Percentiles rank a stretch among this genome's conserved stretches.
phyloP scores from a whole-genome alignment of 1,140 invertebrate genomes.

The Danaus melanippus region DNA sequence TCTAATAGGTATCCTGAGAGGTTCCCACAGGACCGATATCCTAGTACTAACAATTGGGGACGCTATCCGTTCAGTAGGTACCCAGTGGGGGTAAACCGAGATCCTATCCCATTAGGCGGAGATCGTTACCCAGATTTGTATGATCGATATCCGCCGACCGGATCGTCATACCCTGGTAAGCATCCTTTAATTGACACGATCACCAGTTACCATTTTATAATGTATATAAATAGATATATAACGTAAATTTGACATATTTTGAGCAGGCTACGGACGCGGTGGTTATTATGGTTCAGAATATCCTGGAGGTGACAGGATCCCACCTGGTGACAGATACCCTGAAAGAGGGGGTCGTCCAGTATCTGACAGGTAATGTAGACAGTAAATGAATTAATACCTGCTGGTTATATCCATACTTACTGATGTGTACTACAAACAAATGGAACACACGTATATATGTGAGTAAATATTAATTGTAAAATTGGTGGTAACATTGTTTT shows the following conservation, averaged over 20 bases:
- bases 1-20: conserved; percentile 62
- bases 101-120: conserved; percentile 60
- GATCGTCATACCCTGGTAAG: conserved; percentile 65
- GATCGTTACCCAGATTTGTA: conserved; percentile 64
- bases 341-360: conserved; percentile 50
- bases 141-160: conserved; percentile 70
- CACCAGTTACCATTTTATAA: not conserved
- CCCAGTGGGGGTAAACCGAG: conserved; percentile 60
- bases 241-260: conserved; percentile 12
- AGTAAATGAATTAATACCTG: no score
- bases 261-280: conserved; percentile 55
- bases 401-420: not conserved
- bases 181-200: conserved; percentile 6
- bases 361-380: conserved; percentile 42
- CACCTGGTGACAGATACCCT: conserved; percentile 43
- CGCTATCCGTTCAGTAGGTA: conserved; percentile 67
- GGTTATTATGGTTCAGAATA: conserved; percentile 58
- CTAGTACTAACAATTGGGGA: conserved; percentile 48
- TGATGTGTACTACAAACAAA: not conserved
- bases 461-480: conserved; percentile 4
- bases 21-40: conserved; percentile 57
- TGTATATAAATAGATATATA: not conserved
- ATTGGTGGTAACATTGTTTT: conserved; percentile 1
- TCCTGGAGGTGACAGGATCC: conserved; percentile 36
- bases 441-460: no score